Percentiles rank a stretch among this genome's conserved stretches.
These are phyloP conservation scores for Thecocarcelia acutangulata DNA, from an alignment of 2,888 invertebrate species.

Conservation along the genomic window DNA sequence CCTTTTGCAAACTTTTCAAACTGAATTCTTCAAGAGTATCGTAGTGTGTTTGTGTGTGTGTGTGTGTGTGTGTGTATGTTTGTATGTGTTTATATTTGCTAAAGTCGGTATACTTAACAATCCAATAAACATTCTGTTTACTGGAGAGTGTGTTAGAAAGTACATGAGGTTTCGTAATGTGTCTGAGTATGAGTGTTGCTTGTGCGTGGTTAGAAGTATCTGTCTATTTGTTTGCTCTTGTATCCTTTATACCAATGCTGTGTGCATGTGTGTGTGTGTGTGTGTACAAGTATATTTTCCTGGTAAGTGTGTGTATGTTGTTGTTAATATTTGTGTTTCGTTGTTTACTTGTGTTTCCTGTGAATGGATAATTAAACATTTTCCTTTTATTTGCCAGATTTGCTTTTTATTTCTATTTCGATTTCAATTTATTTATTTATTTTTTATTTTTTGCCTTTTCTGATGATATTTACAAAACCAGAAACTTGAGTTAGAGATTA, in stretches of 20 bases:
- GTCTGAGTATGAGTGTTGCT: background rate
- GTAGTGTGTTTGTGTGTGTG: background rate
- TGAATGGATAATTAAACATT: slow-evolving; percentile 51
- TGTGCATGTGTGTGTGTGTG: background rate
- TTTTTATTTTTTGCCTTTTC: background rate
- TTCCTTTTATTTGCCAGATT: slow-evolving; percentile 11
- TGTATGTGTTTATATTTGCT: too few relatives aligned
- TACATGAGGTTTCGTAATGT: background rate
- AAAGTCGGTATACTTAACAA: background rate
- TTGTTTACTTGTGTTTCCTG: slow-evolving; percentile 39
- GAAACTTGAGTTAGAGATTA: slow-evolving; percentile 3
- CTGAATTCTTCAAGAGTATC: too few relatives aligned
- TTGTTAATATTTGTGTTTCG: slow-evolving; percentile 15
- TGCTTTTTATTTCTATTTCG: background rate
- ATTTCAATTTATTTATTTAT: slow-evolving; percentile 37
- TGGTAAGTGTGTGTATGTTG: background rate
- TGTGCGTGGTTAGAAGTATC: background rate
- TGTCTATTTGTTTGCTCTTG: slow-evolving; percentile 18
- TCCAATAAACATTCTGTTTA: slow-evolving; percentile 18
- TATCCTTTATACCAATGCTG: too few relatives aligned
- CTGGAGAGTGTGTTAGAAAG: background rate
- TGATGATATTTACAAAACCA: too few relatives aligned
- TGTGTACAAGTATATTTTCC: background rate
- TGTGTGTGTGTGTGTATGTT: background rate
- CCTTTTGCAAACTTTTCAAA: too few relatives aligned